Base-by-base conservation (phyloP, 1,140 invertebrate genomes). In the Drosophila equinoxialis region DNA sequence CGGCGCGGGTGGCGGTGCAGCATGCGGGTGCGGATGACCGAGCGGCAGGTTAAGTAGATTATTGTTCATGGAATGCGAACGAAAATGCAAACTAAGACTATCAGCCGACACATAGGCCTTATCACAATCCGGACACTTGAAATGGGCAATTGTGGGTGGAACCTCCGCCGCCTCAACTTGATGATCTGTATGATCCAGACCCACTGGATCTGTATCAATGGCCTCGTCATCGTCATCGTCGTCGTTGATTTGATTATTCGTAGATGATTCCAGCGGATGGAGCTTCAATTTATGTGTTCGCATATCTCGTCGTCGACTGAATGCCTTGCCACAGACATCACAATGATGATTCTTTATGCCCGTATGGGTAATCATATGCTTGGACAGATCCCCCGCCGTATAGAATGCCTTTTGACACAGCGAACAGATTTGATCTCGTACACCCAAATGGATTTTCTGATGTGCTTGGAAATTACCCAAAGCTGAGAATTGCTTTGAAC, bases 281-380 rank as follows among this genome's bases (percentile, higher is more conserved):
- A 92, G 55, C 48, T 92, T 92, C 6, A 85, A 48, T 35, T 92
- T 92, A 62, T 92, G 91, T 0, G 90, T 71, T 41, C 94, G 93
- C 81, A 94, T 93, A 74, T 94, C 94, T 75, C 94, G 92, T 14
- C 94, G 94, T 2, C 96, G 94, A 26, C 94, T 94, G 77, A 96
- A 97, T 8, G 94, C 94, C 77, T 96, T 95, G 5, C 94, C 94
- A 83, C 96, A 97, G 2, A 96, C 91, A 78, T 96, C 95, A 85
- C 96, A 97, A 62, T 95, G 94, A 83, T 95, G 96, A 83, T 95
- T 95, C 81, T 95, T 96, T 48, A 96, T 94, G 0, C 95, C 95
- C 0, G 95, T 95, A 78, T 96, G 96, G 6, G 95, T 96, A 5
- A 94, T 93, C 82, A 95, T 94, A 78, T 97, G 96, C 57, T 95